phyloP scores from a whole-genome alignment of 2,888 invertebrate species.

The Eurois occulta region DNA sequence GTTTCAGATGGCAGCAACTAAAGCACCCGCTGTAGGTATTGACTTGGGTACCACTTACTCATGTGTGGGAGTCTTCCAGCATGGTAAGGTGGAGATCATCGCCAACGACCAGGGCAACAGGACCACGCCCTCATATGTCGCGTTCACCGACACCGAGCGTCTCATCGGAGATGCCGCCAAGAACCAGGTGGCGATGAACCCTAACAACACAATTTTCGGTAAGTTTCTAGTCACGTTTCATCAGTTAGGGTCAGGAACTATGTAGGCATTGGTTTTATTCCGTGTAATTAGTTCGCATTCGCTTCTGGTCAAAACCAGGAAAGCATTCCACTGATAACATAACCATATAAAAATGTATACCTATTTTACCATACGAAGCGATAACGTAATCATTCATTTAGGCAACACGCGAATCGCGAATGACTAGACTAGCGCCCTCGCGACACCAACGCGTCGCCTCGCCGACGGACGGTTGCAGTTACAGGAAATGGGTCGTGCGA shows the following conservation, averaged over 20 bases:
- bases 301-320: neutral
- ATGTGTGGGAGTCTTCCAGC: slow-evolving; percentile 97
- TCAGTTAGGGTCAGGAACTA: neutral
- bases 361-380: slow-evolving; percentile 23
- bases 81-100: slow-evolving; percentile 97
- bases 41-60: slow-evolving; percentile 99
- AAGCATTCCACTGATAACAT: slow-evolving; percentile 5
- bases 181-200: slow-evolving; percentile 96
- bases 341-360: neutral
- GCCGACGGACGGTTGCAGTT: slow-evolving; percentile 3
- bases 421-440: slow-evolving; percentile 1
- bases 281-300: neutral
- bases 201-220: slow-evolving; percentile 96
- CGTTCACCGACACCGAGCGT: slow-evolving; percentile 96
- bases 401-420: slow-evolving; percentile 27
- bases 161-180: slow-evolving; percentile 96
- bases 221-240: slow-evolving; percentile 73
- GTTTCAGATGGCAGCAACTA: slow-evolving; percentile 89
- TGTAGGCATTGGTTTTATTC: neutral
- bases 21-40: slow-evolving; percentile 98
- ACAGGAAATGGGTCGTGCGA: slow-evolving; percentile 47
- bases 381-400: slow-evolving; percentile 25
- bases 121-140: slow-evolving; percentile 96
- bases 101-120: slow-evolving; percentile 97
- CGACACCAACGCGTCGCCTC: neutral